Conservation (phyloP, 2,113 vertebrate genomes). For the Ictalurus furcatus region DNA sequence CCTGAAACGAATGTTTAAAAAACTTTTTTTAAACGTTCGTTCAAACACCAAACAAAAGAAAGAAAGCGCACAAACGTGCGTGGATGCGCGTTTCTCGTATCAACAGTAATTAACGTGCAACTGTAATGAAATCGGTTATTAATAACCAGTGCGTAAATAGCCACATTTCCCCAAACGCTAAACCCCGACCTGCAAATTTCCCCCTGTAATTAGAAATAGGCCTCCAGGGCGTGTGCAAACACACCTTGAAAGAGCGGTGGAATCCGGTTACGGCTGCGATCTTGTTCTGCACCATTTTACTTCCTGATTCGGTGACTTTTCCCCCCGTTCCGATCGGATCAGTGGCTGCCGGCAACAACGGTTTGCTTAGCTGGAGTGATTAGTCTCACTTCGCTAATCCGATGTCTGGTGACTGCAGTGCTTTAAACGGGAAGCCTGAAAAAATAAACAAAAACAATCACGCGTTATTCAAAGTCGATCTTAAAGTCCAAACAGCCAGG, state of each 20-base stretch:
- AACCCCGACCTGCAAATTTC: no score
- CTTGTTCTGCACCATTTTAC: slow-evolving; percentile 90
- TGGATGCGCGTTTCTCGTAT: neutral
- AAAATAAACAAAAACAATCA: neutral
- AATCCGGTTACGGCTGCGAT: slow-evolving; percentile 85
- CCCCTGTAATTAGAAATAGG: no score
- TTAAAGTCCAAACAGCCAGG: neutral
- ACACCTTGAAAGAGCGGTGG: slow-evolving; percentile 90
- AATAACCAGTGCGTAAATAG: neutral
- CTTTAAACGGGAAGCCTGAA: slow-evolving; percentile 74
- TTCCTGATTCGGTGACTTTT: slow-evolving; percentile 60
- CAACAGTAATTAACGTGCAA: neutral
- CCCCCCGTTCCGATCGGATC: slow-evolving; percentile 18
- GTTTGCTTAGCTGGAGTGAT: slow-evolving; percentile 52
- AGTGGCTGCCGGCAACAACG: slow-evolving; percentile 59
- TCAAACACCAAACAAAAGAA: neutral
- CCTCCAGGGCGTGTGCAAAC: neutral
- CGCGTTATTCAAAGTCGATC: neutral
- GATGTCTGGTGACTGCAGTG: slow-evolving; percentile 65
- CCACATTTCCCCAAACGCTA: neutral
- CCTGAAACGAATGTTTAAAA: slow-evolving; percentile 67
- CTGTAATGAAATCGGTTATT: neutral
- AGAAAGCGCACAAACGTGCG: neutral
- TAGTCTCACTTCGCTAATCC: slow-evolving; percentile 66
- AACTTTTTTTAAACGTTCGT: neutral